These are phyloP conservation scores for Montipora cactus DNA, from an alignment of 64 coral and sea anemone species.

Conservation along the genomic window DNA sequence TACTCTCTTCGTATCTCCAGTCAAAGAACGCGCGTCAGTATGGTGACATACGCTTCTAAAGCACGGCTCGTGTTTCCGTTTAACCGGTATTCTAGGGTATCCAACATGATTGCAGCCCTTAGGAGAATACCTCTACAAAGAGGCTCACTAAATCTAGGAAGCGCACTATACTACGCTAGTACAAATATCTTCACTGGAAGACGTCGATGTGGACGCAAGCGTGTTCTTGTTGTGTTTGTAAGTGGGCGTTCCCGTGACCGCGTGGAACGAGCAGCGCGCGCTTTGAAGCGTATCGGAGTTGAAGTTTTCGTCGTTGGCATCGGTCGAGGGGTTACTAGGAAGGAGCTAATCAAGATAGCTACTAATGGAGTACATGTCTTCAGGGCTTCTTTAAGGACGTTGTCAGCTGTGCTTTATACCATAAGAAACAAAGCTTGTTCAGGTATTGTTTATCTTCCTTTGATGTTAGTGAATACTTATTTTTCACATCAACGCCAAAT, in stretches of 20 bases:
- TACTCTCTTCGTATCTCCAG: slow-evolving; percentile 66
- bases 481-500: no score
- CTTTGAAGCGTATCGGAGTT: slow-evolving; percentile 73
- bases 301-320: slow-evolving; percentile 64
- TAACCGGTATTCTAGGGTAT: slow-evolving; percentile 43
- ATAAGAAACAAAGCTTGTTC: slow-evolving; percentile 65
- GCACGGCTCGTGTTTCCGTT: slow-evolving; percentile 56
- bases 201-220: slow-evolving; percentile 64
- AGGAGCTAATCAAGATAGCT: slow-evolving; percentile 72
- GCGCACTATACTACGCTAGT: slow-evolving; percentile 44
- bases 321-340: slow-evolving; percentile 27
- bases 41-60: slow-evolving; percentile 65
- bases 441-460: slow-evolving; percentile 29
- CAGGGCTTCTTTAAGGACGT: slow-evolving; percentile 24
- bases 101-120: background rate
- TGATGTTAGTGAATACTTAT: slow-evolving; percentile 9
- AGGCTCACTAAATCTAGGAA: slow-evolving; percentile 15
- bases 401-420: slow-evolving; percentile 43
- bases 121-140: slow-evolving; percentile 5
- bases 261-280: slow-evolving; percentile 49
- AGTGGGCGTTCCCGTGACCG: slow-evolving; percentile 65
- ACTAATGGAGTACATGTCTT: slow-evolving; percentile 67
- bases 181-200: slow-evolving; percentile 56
- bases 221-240: slow-evolving; percentile 75
- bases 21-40: slow-evolving; percentile 66